Evolutionary conservation across 2,888 invertebrate species (phyloP).

Genomic region (Alloplasta piceator): DNA sequence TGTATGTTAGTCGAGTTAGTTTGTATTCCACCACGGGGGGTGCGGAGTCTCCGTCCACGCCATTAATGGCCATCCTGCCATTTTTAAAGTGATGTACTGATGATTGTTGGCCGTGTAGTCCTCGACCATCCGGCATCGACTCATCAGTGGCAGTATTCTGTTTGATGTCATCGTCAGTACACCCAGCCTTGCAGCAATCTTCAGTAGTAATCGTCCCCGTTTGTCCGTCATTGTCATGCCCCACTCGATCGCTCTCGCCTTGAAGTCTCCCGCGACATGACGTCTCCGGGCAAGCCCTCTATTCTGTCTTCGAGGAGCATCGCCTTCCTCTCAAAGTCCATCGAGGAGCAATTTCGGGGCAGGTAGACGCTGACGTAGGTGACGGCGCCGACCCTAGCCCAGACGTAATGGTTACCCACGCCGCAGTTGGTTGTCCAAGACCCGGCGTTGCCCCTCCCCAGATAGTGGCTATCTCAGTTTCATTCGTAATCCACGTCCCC

Average conservation of each 20-base stretch:
- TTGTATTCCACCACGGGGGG: slow-evolving; percentile 22
- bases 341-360: slow-evolving; percentile 39
- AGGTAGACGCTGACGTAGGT: no score
- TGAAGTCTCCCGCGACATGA: slow-evolving; percentile 60
- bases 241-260: slow-evolving; percentile 64
- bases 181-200: slow-evolving; percentile 62
- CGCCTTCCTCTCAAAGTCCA: slow-evolving; percentile 33
- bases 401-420: no score
- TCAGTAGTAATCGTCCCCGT: slow-evolving; percentile 58
- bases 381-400: no score
- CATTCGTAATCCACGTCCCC: no score
- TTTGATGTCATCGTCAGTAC: slow-evolving; percentile 36
- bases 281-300: slow-evolving; percentile 14
- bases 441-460: no score
- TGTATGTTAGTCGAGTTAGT: slow-evolving; percentile 7
- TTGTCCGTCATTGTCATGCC: slow-evolving; percentile 55
- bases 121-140: slow-evolving; percentile 45
- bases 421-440: no score
- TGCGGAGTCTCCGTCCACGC: not conserved
- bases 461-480: no score
- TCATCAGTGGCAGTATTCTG: not conserved
- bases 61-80: not conserved
- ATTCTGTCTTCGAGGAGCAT: slow-evolving; percentile 39
- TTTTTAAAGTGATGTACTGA: slow-evolving; percentile 52
- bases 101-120: slow-evolving; percentile 65